Evolutionary conservation across 2,888 invertebrate genomes (phyloP).

Genomic region (Philereme vetulata): DNA sequence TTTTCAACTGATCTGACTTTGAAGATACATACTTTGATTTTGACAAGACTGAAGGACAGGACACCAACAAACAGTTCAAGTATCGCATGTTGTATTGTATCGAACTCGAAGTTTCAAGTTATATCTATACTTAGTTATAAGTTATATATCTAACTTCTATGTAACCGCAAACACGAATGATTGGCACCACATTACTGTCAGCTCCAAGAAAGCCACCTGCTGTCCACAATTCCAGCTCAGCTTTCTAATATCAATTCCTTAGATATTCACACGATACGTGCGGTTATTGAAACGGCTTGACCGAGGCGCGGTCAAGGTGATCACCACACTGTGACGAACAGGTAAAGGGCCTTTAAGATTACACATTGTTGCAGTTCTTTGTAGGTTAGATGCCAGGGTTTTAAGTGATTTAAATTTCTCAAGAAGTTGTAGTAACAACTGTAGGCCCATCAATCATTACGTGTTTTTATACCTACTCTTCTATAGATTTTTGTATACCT

Average conservation of each 20-base stretch:
- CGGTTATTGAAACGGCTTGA: constrained; percentile 38
- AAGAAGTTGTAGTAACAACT: too few relatives aligned
- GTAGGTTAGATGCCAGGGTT: neutral
- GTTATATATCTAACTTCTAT: too few relatives aligned
- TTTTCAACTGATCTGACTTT: too few relatives aligned
- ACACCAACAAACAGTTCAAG: too few relatives aligned
- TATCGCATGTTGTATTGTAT: too few relatives aligned
- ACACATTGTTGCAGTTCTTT: constrained; percentile 9
- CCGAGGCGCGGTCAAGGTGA: constrained; percentile 61
- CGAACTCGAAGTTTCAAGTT: too few relatives aligned
- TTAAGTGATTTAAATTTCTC: neutral
- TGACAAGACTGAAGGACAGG: too few relatives aligned
- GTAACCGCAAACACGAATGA: constrained; percentile 15
- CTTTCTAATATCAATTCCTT: constrained; percentile 40
- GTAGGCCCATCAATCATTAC: too few relatives aligned
- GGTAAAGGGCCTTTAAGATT: constrained; percentile 26
- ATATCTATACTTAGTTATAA: too few relatives aligned
- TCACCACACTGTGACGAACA: constrained; percentile 52
- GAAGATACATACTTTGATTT: too few relatives aligned
- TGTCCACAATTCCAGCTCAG: constrained; percentile 37
- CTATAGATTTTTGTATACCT: too few relatives aligned
- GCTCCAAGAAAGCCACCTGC: constrained; percentile 25
- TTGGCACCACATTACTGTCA: constrained; percentile 9
- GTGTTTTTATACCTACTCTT: too few relatives aligned
- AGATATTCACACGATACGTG: constrained; percentile 39